Percentiles rank a stretch among this genome's conserved stretches.
Conservation (phyloP, 1,140 invertebrate species). For the Aphelinus atriplicis region DNA sequence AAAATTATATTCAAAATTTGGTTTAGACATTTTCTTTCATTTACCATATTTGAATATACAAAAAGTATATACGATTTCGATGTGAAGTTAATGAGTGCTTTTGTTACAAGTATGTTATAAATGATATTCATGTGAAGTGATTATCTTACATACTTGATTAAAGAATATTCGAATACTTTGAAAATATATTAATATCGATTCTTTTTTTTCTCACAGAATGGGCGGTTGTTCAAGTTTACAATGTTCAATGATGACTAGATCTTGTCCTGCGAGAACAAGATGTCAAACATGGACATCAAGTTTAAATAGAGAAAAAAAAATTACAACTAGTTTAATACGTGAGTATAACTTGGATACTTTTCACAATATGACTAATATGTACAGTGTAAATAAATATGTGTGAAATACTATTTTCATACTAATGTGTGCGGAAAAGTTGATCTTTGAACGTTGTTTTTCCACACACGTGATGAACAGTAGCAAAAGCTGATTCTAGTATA, state of each 20-base stretch:
- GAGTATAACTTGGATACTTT: constrained; percentile 37
- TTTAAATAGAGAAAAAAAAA: constrained; percentile 56
- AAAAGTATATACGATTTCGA: too few species aligned
- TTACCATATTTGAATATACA: neutral
- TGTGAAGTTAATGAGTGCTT: neutral
- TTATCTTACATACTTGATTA: too few species aligned
- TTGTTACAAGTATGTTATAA: constrained; percentile 34
- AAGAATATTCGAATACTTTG: too few species aligned
- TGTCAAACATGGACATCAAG: constrained; percentile 64
- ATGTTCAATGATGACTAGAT: constrained; percentile 42
- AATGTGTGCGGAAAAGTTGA: too few species aligned
- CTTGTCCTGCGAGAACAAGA: constrained; percentile 51
- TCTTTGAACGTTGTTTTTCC: too few species aligned
- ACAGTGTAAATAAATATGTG: constrained; percentile 1
- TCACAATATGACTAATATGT: neutral
- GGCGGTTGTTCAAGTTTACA: constrained; percentile 43
- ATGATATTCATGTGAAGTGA: constrained; percentile 5
- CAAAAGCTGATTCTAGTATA: too few species aligned
- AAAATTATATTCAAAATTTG: neutral
- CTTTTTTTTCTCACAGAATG: constrained; percentile 47
- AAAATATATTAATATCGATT: neutral
- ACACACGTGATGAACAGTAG: too few species aligned
- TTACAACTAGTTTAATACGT: constrained; percentile 54
- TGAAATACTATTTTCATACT: neutral
- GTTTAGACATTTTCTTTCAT: constrained; percentile 14